phyloP scores from a whole-genome alignment of 2,113 vertebrate species.

The Crotalus helleri region DNA sequence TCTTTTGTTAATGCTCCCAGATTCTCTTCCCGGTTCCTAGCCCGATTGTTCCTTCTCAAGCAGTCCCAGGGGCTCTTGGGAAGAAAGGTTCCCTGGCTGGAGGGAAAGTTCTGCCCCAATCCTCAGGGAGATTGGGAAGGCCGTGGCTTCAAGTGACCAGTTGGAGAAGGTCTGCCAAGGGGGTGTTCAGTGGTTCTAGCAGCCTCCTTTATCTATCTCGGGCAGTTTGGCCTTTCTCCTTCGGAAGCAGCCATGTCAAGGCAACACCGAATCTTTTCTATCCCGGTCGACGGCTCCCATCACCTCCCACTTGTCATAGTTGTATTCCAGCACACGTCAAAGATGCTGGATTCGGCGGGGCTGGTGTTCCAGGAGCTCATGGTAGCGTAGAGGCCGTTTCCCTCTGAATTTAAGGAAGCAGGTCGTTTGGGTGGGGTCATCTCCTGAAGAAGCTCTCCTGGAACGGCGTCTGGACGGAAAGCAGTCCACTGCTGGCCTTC shows the following conservation, averaged over 20 bases:
- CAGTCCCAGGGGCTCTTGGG: conserved; percentile 41
- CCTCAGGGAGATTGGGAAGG: not conserved
- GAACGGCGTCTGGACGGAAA: not conserved
- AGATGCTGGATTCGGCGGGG: not conserved
- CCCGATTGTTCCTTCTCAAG: conserved; percentile 53
- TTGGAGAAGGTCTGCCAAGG: not conserved
- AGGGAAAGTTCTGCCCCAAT: not conserved
- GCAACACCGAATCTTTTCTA: rapidly evolving
- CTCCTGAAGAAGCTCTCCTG: not conserved
- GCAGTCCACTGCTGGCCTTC: not conserved
- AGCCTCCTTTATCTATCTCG: too few species aligned
- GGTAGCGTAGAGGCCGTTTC: not conserved
- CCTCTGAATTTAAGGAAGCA: not conserved
- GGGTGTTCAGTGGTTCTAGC: not conserved
- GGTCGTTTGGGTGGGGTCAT: not conserved
- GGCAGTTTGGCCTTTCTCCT: not conserved
- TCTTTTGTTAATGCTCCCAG: conserved; percentile 63
- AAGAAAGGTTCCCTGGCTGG: conserved; percentile 45
- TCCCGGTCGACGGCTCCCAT: not conserved
- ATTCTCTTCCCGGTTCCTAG: conserved; percentile 45
- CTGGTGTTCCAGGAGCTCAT: not conserved
- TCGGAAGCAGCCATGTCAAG: not conserved
- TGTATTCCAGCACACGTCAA: not conserved
- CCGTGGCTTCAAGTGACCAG: too few species aligned
- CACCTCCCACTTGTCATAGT: not conserved